These are phyloP conservation scores for Diphyllodes magnificus DNA, from an alignment of 2,113 vertebrate genomes.

Conservation along the genomic window DNA sequence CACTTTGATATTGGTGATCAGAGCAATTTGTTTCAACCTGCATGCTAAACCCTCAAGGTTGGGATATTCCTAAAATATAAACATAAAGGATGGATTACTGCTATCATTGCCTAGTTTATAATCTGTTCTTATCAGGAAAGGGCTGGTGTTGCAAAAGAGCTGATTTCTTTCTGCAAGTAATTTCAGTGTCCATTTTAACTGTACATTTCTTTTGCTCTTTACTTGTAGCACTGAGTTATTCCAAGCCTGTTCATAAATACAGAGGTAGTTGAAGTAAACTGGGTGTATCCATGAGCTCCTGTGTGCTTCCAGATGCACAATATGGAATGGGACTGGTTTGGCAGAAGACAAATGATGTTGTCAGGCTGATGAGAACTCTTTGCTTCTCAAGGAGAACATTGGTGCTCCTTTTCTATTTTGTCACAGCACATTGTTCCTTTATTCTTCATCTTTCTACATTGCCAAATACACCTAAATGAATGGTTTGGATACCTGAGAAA, in stretches of 20 bases:
- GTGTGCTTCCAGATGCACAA: neutral
- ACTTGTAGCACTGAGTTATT: neutral
- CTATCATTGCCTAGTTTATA: neutral
- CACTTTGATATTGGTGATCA: constrained; percentile 56
- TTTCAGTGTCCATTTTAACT: neutral
- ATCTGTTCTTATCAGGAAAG: neutral
- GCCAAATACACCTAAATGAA: neutral
- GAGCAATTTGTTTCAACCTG: constrained; percentile 40
- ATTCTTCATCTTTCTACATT: neutral
- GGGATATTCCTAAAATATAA: constrained; percentile 29
- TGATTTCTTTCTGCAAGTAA: neutral
- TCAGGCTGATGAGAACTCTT: neutral
- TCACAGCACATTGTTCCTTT: neutral
- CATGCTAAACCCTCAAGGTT: constrained; percentile 38
- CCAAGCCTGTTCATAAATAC: neutral
- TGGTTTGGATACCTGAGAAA: neutral
- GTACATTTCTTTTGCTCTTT: neutral
- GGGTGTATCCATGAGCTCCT: neutral
- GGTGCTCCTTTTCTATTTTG: neutral
- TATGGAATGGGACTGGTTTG: neutral
- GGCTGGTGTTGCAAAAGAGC: neutral
- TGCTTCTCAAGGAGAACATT: neutral
- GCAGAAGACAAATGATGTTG: neutral
- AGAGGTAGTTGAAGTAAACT: neutral
- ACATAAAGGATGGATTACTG: constrained; percentile 2